Conservation (phyloP, 2,888 invertebrate genomes). For the Nemurella pictetii region DNA sequence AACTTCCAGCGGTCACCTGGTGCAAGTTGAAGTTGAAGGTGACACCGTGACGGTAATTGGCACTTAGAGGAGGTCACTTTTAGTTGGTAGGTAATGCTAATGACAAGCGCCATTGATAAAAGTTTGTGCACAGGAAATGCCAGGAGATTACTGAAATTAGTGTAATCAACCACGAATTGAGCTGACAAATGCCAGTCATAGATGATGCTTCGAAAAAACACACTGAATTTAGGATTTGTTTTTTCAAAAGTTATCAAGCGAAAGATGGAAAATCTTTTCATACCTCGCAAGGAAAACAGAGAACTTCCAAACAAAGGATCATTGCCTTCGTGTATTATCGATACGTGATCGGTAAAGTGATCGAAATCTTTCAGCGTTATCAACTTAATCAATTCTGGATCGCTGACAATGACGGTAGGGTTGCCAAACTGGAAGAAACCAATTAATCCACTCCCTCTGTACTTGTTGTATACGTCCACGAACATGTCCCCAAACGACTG, state of each 20-base stretch:
- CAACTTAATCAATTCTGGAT: conserved; percentile 27
- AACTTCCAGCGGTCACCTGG: conserved; percentile 36
- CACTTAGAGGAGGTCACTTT: no score
- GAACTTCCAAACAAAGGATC: conserved; percentile 17
- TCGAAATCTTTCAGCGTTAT: conserved; percentile 34
- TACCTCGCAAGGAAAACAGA: conserved; percentile 29
- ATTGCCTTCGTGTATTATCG: conserved; percentile 15
- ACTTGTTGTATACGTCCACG: background rate
- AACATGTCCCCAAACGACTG: conserved; percentile 2
- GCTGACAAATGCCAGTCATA: no score
- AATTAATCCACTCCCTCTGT: background rate
- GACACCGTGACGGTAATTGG: no score
- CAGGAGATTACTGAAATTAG: no score
- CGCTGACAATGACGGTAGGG: conserved; percentile 23
- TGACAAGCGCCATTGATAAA: background rate
- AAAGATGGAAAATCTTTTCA: no score
- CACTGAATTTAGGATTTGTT: no score
- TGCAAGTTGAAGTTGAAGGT: no score
- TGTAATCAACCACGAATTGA: no score
- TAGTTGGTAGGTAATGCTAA: background rate
- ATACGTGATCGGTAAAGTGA: conserved; percentile 29
- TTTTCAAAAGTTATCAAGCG: no score
- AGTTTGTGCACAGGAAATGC: background rate
- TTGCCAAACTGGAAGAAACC: conserved; percentile 19
- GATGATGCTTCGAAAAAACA: no score